A percentile compares a stretch with the other conserved stretches of the same genome.
Evolutionary conservation across 2,888 invertebrate species (phyloP).

Genomic region (Thysanoteuthis rhombus): DNA sequence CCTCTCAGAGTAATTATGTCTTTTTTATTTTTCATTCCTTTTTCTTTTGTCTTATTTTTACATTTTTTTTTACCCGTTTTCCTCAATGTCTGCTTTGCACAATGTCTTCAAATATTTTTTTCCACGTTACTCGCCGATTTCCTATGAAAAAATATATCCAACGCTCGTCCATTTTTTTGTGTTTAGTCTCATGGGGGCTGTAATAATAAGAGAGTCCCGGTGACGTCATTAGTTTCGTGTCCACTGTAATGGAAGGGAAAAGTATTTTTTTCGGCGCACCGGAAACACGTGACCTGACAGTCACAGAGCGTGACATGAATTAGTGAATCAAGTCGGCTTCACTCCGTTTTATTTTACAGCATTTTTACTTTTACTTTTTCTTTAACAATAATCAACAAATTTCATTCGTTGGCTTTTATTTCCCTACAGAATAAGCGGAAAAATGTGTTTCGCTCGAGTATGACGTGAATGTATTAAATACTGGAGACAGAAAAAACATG

Average conservation of each 20-base stretch:
- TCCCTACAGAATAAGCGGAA: not conserved
- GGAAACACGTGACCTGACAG: conserved; percentile 12
- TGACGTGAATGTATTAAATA: not conserved
- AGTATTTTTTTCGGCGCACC: not conserved
- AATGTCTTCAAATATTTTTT: no score
- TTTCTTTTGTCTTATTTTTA: not conserved
- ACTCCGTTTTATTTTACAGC: not conserved
- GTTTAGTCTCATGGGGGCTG: not conserved
- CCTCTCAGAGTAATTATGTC: not conserved
- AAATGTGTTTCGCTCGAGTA: not conserved
- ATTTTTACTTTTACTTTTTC: not conserved
- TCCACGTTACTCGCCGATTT: not conserved
- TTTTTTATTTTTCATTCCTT: not conserved
- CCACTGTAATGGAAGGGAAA: not conserved
- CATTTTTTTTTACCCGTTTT: not conserved
- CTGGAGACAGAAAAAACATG: not conserved
- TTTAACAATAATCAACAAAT: not conserved
- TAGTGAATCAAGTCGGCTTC: not conserved
- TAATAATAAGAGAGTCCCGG: not conserved
- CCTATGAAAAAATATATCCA: not conserved
- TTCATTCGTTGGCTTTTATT: not conserved
- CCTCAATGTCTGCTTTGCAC: not conserved
- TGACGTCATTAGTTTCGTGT: not conserved
- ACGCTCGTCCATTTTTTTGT: not conserved
- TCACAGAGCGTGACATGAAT: not conserved